Percentiles rank a stretch among this genome's conserved stretches.
phyloP scores from a whole-genome alignment of 2,888 invertebrate species.

The Ennomos fuscantarius region DNA sequence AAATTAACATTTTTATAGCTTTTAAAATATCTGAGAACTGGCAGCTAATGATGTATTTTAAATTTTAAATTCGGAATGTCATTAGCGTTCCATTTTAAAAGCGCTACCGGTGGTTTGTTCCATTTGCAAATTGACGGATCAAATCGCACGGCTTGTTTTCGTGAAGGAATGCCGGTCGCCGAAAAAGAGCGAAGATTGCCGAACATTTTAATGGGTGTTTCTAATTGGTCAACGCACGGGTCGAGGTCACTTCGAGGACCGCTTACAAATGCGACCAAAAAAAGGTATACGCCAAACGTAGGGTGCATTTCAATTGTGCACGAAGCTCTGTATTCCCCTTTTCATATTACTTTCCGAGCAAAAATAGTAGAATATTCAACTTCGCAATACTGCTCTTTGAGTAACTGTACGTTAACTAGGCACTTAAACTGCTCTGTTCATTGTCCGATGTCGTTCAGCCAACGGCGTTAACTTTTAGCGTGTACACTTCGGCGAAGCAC shows the following conservation, averaged over 20 bases:
- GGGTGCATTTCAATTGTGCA: conserved; percentile 35
- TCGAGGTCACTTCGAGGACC: conserved; percentile 51
- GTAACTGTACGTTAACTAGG: conserved; percentile 62
- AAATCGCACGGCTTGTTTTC: conserved; percentile 71
- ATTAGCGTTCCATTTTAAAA: conserved; percentile 63
- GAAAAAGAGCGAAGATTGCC: conserved; percentile 62
- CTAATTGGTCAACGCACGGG: conserved; percentile 76
- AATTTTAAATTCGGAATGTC: conserved; percentile 54
- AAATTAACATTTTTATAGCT: conserved; percentile 39
- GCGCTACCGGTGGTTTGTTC: conserved; percentile 67
- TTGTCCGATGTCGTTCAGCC: conserved; percentile 66
- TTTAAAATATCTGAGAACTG: conserved; percentile 38
- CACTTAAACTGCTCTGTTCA: conserved; percentile 70
- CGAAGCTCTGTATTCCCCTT: background rate
- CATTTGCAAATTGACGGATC: conserved; percentile 74
- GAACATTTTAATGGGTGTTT: conserved; percentile 75
- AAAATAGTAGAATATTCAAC: conserved; percentile 20
- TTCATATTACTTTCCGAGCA: conserved; percentile 2
- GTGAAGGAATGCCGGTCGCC: conserved; percentile 78
- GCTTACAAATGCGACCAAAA: conserved; percentile 47
- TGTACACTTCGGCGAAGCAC: conserved; percentile 73
- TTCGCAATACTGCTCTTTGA: conserved; percentile 49
- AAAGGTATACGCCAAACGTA: conserved; percentile 29
- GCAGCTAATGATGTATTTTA: conserved; percentile 51
- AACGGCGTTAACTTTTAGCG: conserved; percentile 68